These are phyloP conservation scores for Drosophila subquinaria DNA, from an alignment of 2,888 invertebrate species.

Conservation along the genomic window DNA sequence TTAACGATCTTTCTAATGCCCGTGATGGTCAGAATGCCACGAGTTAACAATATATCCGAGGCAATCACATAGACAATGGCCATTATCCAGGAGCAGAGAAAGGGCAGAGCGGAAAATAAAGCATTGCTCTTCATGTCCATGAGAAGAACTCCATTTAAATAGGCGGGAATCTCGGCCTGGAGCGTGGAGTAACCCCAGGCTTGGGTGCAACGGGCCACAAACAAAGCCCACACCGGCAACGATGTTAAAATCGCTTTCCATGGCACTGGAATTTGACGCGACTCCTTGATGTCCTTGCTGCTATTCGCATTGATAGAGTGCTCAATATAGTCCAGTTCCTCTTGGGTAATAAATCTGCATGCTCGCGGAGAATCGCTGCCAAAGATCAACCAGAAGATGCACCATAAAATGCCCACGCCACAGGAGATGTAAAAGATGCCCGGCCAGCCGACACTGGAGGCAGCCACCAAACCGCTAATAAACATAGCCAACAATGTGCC, in stretches of 20 bases:
- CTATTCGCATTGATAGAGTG: constrained; percentile 80
- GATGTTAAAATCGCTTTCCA: constrained; percentile 89
- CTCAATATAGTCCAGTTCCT: constrained; percentile 88
- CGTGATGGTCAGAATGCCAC: constrained; percentile 83
- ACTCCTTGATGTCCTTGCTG: constrained; percentile 5
- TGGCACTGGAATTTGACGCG: constrained; percentile 86
- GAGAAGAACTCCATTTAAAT: constrained; percentile 88
- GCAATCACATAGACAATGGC: constrained; percentile 86
- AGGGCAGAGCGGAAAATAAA: constrained; percentile 86
- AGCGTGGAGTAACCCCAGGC: constrained; percentile 91
- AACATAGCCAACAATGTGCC: constrained; percentile 89
- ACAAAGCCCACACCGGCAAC: constrained; percentile 87
- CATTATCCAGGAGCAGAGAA: constrained; percentile 86
- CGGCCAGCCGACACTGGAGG: constrained; percentile 88
- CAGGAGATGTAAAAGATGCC: constrained; percentile 89
- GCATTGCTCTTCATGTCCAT: constrained; percentile 88
- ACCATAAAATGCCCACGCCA: constrained; percentile 86
- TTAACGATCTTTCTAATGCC: constrained; percentile 78
- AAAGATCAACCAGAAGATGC: constrained; percentile 87
- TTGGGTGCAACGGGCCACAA: constrained; percentile 88
- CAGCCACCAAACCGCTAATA: constrained; percentile 88
- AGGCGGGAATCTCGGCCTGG: constrained; percentile 90
- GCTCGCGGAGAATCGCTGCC: constrained; percentile 87
- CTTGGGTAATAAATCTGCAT: constrained; percentile 87
- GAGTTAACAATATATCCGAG: constrained; percentile 85